Evolutionary conservation across 2,797 vertebrate genomes (phyloP).

Genomic region (Salarias fasciatus): DNA sequence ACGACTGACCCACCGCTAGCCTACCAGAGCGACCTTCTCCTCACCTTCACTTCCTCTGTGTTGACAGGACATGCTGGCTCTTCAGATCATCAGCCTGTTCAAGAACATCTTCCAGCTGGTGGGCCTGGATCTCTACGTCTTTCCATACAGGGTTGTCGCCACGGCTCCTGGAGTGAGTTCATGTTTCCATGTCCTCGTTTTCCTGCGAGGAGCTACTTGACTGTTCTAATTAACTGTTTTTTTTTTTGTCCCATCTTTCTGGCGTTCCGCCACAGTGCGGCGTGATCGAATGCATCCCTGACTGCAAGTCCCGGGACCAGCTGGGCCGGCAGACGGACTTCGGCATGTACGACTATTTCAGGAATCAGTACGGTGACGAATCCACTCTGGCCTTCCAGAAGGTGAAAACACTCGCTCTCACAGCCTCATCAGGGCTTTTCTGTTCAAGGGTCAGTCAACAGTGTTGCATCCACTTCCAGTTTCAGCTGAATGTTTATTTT

Average conservation of each 20-base stretch:
- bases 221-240: not conserved
- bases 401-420: slow-evolving; percentile 71
- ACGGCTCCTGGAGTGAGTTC: slow-evolving; percentile 93
- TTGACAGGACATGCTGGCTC: slow-evolving; percentile 93
- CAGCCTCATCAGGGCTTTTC: not conserved
- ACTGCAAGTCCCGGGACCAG: slow-evolving; percentile 97
- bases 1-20: not conserved
- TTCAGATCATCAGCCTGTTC: slow-evolving; percentile 97
- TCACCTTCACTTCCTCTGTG: not conserved
- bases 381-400: slow-evolving; percentile 96
- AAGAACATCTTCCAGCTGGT: slow-evolving; percentile 98
- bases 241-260: not conserved
- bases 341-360: slow-evolving; percentile 98
- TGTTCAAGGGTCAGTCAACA: not conserved
- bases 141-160: slow-evolving; percentile 96
- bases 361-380: slow-evolving; percentile 96
- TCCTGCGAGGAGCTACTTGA: not conserved
- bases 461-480: not conserved
- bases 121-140: slow-evolving; percentile 95
- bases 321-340: slow-evolving; percentile 97
- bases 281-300: slow-evolving; percentile 97
- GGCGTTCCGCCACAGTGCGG: slow-evolving; percentile 82
- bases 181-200: not conserved
- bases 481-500: not conserved
- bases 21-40: not conserved